Evolutionary conservation across 2,797 vertebrate genomes (phyloP).

Genomic region (Sebastiscus albofasciatus): DNA sequence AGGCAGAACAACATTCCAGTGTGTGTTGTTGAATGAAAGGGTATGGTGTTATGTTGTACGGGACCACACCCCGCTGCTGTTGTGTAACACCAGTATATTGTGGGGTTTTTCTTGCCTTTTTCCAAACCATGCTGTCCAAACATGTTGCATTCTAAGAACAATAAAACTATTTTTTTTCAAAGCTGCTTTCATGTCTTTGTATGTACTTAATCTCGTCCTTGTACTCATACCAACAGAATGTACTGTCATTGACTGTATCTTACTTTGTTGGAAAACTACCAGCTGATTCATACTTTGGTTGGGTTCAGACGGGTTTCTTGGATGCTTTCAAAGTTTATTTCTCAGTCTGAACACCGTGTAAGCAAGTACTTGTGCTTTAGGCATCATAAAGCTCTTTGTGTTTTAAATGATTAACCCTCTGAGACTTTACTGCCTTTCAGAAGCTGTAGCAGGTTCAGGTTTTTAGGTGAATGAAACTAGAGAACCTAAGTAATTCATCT

Average conservation of each 20-base stretch:
- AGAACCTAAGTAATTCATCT: rapidly evolving
- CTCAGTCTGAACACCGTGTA: neutral
- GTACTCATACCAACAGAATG: neutral
- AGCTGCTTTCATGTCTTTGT: neutral
- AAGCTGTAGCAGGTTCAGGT: too few species aligned
- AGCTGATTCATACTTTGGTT: neutral
- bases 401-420: neutral
- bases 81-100: conserved; percentile 30
- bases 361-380: neutral
- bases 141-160: conserved; percentile 49
- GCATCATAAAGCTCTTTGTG: neutral
- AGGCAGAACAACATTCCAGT: neutral
- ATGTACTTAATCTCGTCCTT: neutral
- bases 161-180: conserved; percentile 69
- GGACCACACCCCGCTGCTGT: conserved; percentile 30
- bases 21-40: conserved; percentile 12
- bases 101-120: neutral
- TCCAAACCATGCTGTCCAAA: conserved; percentile 36
- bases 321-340: neutral
- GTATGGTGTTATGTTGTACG: neutral
- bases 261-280: neutral
- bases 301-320: neutral
- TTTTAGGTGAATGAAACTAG: too few species aligned
- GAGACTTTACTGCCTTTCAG: too few species aligned
- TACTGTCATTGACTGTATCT: neutral